A percentile compares a stretch with the other conserved stretches of the same genome.
Conservation (phyloP, 2,797 vertebrate species). For the Buphagus erythrorhynchus region DNA sequence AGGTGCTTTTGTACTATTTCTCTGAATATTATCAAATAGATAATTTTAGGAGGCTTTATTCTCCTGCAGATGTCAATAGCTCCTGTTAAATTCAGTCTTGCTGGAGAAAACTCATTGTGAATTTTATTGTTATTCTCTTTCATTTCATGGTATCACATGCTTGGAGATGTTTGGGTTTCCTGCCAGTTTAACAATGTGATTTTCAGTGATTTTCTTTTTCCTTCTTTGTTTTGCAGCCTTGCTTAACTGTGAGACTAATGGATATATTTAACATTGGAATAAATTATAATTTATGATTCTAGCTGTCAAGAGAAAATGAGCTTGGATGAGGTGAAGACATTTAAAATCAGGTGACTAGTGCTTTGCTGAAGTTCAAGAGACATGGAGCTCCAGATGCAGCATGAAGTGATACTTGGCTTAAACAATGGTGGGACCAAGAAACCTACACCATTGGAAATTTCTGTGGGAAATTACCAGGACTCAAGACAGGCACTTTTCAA, state of each 20-base stretch:
- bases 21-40: background rate
- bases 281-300: conserved; percentile 3
- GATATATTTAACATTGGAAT: background rate
- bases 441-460: background rate
- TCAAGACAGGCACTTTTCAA: background rate
- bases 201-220: background rate
- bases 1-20: background rate
- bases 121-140: background rate
- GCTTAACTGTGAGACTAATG: background rate
- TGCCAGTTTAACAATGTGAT: background rate
- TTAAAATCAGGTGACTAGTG: background rate
- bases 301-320: background rate
- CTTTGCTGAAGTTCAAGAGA: background rate
- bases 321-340: background rate
- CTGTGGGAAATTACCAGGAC: background rate
- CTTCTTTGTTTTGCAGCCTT: background rate
- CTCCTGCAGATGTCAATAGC: background rate
- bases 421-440: background rate
- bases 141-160: background rate
- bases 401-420: background rate
- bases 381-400: background rate
- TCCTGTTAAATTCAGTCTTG: background rate
- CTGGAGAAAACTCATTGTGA: background rate
- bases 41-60: background rate
- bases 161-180: conserved; percentile 33